Percentiles rank a stretch among this genome's conserved stretches.
These are phyloP conservation scores for Heliangelus exortis DNA, from an alignment of 2,797 vertebrate genomes.

Conservation along the genomic window DNA sequence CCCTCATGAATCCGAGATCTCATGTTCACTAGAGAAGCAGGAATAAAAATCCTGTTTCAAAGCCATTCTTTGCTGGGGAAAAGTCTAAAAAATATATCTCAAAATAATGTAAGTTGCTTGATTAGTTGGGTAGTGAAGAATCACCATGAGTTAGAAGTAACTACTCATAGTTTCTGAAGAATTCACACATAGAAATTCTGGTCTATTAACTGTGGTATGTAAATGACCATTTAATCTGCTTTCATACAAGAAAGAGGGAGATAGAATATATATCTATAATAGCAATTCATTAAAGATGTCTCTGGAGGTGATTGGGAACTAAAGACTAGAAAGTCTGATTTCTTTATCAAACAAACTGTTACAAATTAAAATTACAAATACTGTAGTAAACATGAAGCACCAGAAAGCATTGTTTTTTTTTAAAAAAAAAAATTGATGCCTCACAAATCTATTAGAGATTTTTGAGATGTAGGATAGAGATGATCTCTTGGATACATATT, in stretches of 20 bases:
- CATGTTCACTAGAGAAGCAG: background rate
- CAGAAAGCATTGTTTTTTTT: background rate
- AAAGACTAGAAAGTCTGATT: background rate
- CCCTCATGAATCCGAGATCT: background rate
- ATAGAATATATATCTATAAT: background rate
- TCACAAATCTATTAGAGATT: background rate
- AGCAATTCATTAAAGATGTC: conserved; percentile 5
- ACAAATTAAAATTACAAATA: background rate
- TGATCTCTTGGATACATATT: background rate
- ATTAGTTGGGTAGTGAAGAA: background rate
- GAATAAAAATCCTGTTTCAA: background rate
- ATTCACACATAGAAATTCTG: background rate
- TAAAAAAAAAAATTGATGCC: background rate
- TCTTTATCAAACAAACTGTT: background rate
- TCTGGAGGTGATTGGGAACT: background rate
- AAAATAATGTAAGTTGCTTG: background rate
- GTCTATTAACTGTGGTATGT: background rate
- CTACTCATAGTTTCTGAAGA: background rate
- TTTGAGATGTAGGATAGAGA: background rate
- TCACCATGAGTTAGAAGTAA: background rate
- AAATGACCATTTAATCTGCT: conserved; percentile 2
- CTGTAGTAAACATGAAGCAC: background rate
- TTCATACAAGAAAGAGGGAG: background rate
- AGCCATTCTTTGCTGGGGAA: background rate
- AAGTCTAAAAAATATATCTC: background rate